Evolutionary conservation across 2,113 vertebrate genomes (phyloP), one percentile per base, ranked within the genome.

Genomic region (Ceuthmochares aereus): DNA sequence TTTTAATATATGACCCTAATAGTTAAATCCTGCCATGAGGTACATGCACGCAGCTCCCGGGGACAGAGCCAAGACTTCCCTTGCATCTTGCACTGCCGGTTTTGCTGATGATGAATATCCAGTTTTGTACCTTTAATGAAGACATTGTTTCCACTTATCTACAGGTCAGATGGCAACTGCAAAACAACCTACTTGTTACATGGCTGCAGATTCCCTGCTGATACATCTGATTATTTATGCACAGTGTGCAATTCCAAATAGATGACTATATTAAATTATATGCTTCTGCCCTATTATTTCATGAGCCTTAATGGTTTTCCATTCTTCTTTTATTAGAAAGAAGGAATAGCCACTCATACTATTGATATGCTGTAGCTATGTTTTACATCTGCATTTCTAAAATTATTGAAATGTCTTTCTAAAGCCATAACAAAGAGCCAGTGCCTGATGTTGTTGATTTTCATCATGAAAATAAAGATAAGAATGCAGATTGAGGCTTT

Each of bases 81-180:
- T 54, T 27, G 17, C 75, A 26, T 78, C 83, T 60, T 19, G 30
- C 52, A 93, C 37, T 0, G 19, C 60, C 94, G 56, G 22, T 94
- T 95, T 88, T 68, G 49, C 82, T 96, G 60, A 89, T 86, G 85
- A 94, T 92, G 91, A 75, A 84, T 93, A 64, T 68, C 82, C 21
- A 45, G 64, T 21, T 88, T 70, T 81, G 16, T 30, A 81, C 72
- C 55, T 85, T 90, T 95, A 96, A 96, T 95, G 88, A 96, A 95
- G 72, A 90, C 56, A 42, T 75, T 75, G 85, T 90, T 96, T 81
- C 92, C 80, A 89, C 79, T 96, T 88, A 93, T 52, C 83, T 77
- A 64, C 76, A 94, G 96, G 96, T 94, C 93, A 93, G 90, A 89
- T 60, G 85, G 93, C 80, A 86, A 88, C 18, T 78, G 79, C 90